Base-by-base conservation (phyloP, 2,888 invertebrate species). In the Stenolophus ochropezus region DNA sequence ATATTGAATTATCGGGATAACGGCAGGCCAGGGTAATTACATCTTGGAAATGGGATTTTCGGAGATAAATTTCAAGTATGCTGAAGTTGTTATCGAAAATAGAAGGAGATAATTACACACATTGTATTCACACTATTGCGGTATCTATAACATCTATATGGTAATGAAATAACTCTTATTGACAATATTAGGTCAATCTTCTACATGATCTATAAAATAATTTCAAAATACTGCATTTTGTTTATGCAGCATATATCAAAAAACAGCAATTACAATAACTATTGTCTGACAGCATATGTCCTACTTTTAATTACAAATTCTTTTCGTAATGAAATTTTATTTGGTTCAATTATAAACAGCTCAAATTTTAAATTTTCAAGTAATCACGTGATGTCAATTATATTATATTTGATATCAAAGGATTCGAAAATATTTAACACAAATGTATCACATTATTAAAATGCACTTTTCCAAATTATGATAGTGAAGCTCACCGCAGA, bases 41-140 rank as follows among this genome's bases (percentile, higher is more conserved):
- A 69, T 69, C 65, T 69, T 69, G 33, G 65, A 69, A 69, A 69
- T 65, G 65, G 65, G 65, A 33, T 65, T 69, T 69, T 69, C 18
- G 33, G 65, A 27, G 65, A 69, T 69, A 69, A 69, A 69, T 69
- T 69, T 69, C 65, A 69, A 69, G 65, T 69, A 21, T 69, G 33
- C 65, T 33, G n/a, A 69, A 69, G 65, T 69, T 69, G 65, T 69
- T 69, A 69, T 69, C 65, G 65, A 69, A 69, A 69, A 69, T 69
- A 33, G 65, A 65, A 4, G 23, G 25, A 69, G 65, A 33, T 69
- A 69, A 69, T 69, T 69, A 33, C 20, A 5, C 33, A 33, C 33
- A 11, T 18, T 5, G 33, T 69, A 21, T 18, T 69, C 18, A 69
- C 18, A 33, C 25, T 25, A n/a, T n/a, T 14, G 25, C 25, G 23